A percentile compares a stretch with the other conserved stretches of the same genome.
These are phyloP conservation scores for Melieria picta DNA, from an alignment of 2,888 invertebrate species.

Conservation along the genomic window DNA sequence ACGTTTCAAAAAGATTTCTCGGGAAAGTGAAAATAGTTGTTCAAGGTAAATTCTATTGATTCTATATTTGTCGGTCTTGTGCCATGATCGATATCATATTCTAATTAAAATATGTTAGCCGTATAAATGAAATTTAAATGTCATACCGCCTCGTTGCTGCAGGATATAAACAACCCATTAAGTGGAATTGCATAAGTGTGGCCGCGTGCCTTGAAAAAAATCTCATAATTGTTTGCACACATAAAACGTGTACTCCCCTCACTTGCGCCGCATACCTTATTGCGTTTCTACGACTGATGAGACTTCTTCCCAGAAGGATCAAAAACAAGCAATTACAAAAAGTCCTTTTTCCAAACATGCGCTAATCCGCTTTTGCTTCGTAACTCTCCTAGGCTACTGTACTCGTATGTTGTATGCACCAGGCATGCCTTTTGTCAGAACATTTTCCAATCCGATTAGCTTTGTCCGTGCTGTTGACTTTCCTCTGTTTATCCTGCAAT, in stretches of 20 bases:
- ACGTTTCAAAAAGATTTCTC: no score
- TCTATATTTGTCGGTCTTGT: no score
- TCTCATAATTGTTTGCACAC: conserved; percentile 44
- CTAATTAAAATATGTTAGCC: no score
- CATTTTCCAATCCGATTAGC: conserved; percentile 58
- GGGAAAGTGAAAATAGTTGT: no score
- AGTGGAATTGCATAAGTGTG: conserved; percentile 36
- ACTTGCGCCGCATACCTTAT: conserved; percentile 15
- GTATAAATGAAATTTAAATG: no score
- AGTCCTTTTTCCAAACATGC: conserved; percentile 53
- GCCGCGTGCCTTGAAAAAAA: conserved; percentile 39
- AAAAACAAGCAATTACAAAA: conserved; percentile 61
- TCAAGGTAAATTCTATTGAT: no score
- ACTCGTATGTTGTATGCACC: not conserved
- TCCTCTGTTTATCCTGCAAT: conserved; percentile 52
- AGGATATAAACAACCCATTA: conserved; percentile 5
- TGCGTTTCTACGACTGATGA: conserved; percentile 26
- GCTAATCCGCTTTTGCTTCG: conserved; percentile 49
- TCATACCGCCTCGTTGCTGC: not conserved
- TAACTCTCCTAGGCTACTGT: conserved; percentile 13
- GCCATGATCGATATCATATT: no score
- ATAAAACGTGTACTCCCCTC: conserved; percentile 24
- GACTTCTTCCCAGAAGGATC: conserved; percentile 45
- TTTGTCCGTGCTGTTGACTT: conserved; percentile 59
- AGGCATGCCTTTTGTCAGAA: conserved; percentile 45